Base-by-base conservation (phyloP, 2,797 vertebrate genomes). In the Sebastes vulpes region DNA sequence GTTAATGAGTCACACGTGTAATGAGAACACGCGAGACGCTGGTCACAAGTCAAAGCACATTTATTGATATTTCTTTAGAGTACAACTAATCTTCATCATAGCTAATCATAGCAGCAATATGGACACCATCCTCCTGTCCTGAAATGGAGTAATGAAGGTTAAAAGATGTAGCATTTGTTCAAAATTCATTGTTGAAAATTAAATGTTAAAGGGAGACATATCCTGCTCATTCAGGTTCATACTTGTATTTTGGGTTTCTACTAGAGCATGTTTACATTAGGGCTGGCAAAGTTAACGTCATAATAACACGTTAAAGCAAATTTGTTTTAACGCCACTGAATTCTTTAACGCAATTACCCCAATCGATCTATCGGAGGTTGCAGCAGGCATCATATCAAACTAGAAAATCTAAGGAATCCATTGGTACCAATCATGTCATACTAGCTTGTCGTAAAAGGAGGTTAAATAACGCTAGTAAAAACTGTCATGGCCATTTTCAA, bases 1-100 rank as follows among this genome's bases (percentile, higher is more conserved):
- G 29, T 54, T 58, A 70, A 60, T 77, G 64, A 75, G 28, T 59
- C 46, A 28, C 10, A 71, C 7, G 9, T 71, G 57, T 67, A 58
- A 32, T 72, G 25, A 61, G 12, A 66, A 21, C n/a, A 46, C 0
- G 9, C 14, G 28, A 31, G 25, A 68, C 6, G 7, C 14, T 21
- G 32, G 4, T 65, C 31, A 12, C 21, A 72, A 18, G 56, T 32
- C 12, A 29, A 57, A 50, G 23, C 29, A 46, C 31, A 11, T 12
- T 4, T 46, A 64, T 42, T 26, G 46, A 35, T 8, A 25, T 32
- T 63, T 23, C 5, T 60, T 63, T 35, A 8, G 6, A 31, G 9
- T 31, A 20, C 1, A 53, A 48, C 38, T 35, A 29, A 58, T 42
- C 20, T 46, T 59, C 28, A 65, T 48, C 31, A 53, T 23, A 56